Conservation (phyloP, 2,888 invertebrate genomes). For the Saturnia pavonia region DNA sequence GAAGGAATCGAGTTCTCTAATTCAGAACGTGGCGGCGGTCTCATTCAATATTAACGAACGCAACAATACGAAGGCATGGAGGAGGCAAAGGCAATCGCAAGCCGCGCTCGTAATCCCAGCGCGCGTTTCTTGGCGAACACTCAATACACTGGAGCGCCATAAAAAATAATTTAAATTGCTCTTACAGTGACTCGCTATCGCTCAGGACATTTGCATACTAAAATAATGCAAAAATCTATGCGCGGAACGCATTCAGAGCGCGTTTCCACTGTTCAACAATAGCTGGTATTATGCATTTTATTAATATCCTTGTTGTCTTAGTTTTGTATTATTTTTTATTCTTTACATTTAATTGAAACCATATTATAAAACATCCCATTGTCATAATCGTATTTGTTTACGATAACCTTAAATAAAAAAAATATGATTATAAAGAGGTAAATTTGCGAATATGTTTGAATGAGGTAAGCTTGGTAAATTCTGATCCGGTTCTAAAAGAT, state of each 20-base stretch:
- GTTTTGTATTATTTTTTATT: neutral
- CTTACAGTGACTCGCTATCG: conserved; percentile 78
- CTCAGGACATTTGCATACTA: conserved; percentile 78
- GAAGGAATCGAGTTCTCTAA: conserved; percentile 4
- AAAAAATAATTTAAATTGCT: conserved; percentile 83
- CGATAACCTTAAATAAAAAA: neutral
- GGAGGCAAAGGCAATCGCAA: conserved; percentile 54
- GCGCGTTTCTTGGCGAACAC: conserved; percentile 64
- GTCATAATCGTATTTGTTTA: neutral
- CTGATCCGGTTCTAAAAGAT: too few species aligned
- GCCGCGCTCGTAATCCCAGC: conserved; percentile 46
- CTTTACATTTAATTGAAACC: neutral
- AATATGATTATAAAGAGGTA: too few species aligned
- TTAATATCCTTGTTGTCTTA: neutral
- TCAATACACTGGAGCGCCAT: conserved; percentile 81
- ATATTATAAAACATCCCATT: neutral
- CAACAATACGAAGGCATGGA: conserved; percentile 40
- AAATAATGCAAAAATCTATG: conserved; percentile 82
- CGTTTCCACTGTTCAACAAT: conserved; percentile 52
- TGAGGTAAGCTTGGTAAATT: too few species aligned
- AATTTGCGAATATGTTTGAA: too few species aligned
- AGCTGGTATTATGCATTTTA: conserved; percentile 7
- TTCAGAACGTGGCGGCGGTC: conserved; percentile 25
- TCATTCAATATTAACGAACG: conserved; percentile 71
- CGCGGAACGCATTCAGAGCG: conserved; percentile 62